Evolutionary conservation across 2,797 vertebrate genomes (phyloP).

Genomic region (Parauchenoglanis ngamensis): DNA sequence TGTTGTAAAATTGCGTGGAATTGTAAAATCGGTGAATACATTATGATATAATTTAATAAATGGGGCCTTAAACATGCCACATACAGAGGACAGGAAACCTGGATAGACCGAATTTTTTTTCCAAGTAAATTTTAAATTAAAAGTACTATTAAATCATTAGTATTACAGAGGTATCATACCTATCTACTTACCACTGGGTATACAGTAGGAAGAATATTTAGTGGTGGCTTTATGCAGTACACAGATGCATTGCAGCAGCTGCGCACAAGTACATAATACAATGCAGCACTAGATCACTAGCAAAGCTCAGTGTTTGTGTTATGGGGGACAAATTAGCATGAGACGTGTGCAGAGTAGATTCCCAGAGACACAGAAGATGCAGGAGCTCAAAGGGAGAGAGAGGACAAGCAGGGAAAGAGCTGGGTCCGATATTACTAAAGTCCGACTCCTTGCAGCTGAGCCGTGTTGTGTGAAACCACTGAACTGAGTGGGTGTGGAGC

Average conservation of each 20-base stretch:
- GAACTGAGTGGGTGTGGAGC: background rate
- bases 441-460: slow-evolving; percentile 5
- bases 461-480: background rate
- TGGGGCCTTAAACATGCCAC: background rate
- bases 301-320: slow-evolving; percentile 42
- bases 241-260: slow-evolving; percentile 24
- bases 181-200: background rate
- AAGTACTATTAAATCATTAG: background rate
- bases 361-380: slow-evolving; percentile 38
- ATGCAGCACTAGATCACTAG: slow-evolving; percentile 22
- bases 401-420: slow-evolving; percentile 73
- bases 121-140: background rate
- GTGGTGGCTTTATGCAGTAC: background rate
- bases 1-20: too few relatives aligned
- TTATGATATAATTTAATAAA: slow-evolving; percentile 5
- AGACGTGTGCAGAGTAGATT: slow-evolving; percentile 21
- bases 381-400: slow-evolving; percentile 32
- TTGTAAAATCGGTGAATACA: background rate
- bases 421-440: background rate
- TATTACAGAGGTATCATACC: background rate
- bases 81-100: background rate
- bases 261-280: slow-evolving; percentile 30
- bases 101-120: too few relatives aligned
- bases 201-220: background rate
- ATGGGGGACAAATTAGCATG: slow-evolving; percentile 46